Evolutionary conservation across 2,113 vertebrate species (phyloP).

Genomic region (Bothrops jararaca): DNA sequence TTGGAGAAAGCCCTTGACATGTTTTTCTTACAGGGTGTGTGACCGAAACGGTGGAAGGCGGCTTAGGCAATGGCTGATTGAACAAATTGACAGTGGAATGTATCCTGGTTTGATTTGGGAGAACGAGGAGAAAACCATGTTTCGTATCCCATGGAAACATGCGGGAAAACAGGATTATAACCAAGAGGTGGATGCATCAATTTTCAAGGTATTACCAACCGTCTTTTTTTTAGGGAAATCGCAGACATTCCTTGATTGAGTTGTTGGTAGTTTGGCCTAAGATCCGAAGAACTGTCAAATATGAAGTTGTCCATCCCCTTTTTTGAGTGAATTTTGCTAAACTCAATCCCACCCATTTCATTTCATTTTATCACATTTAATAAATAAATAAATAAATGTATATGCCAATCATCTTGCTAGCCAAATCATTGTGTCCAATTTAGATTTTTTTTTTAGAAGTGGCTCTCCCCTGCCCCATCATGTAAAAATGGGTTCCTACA

Average conservation of each 20-base stretch:
- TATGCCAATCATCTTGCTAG: background rate
- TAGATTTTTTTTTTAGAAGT: background rate
- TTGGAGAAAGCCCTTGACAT: background rate
- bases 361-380: background rate
- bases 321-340: background rate
- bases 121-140: conserved; percentile 85
- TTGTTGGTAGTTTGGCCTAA: background rate
- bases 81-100: conserved; percentile 88
- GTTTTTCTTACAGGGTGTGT: conserved; percentile 69
- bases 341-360: background rate
- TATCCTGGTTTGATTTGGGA: conserved; percentile 94
- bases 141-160: conserved; percentile 98
- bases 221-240: background rate
- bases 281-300: background rate
- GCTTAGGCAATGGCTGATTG: conserved; percentile 94
- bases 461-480: background rate
- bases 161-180: conserved; percentile 98
- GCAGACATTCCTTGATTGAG: no score
- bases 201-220: conserved; percentile 84
- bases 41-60: conserved; percentile 83
- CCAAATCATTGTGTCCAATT: background rate
- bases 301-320: background rate
- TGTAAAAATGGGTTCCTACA: background rate
- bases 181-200: conserved; percentile 94
- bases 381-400: background rate